Conservation (phyloP, 2,113 vertebrate species). For the Pimephales promelas region DNA sequence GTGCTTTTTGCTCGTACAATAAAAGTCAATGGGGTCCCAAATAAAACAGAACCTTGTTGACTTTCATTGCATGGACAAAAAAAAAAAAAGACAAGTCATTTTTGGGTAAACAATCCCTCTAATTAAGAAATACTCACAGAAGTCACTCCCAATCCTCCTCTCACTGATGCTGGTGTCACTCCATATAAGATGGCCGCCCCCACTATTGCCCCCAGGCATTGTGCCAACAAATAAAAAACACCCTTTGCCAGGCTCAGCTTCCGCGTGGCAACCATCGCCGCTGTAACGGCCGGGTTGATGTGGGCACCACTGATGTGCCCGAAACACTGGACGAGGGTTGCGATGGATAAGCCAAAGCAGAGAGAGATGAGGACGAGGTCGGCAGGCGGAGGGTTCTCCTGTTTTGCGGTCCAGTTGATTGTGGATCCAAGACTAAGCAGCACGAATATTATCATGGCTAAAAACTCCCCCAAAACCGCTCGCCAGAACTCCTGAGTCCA, state of each 20-base stretch:
- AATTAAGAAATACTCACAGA: constrained; percentile 73
- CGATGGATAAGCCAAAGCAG: constrained; percentile 94
- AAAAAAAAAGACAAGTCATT: not conserved
- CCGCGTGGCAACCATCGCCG: constrained; percentile 89
- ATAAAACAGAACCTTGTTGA: not conserved
- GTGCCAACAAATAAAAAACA: constrained; percentile 88
- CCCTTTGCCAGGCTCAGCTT: constrained; percentile 94
- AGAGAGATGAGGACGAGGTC: constrained; percentile 93
- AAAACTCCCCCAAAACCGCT: constrained; percentile 88
- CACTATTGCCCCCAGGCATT: constrained; percentile 88
- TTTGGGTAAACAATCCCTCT: not conserved
- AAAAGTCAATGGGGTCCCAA: not conserved
- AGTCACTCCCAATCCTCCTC: constrained; percentile 86
- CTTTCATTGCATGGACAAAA: too few relatives aligned
- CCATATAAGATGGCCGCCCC: constrained; percentile 89
- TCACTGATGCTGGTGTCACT: constrained; percentile 83
- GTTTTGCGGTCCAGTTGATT: constrained; percentile 84
- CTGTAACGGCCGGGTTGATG: constrained; percentile 92
- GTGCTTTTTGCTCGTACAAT: not conserved
- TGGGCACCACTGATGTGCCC: constrained; percentile 95
- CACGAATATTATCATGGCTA: constrained; percentile 92
- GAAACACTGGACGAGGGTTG: constrained; percentile 96
- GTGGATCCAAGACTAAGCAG: constrained; percentile 92
- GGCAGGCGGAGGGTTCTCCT: constrained; percentile 80
- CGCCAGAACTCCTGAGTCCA: constrained; percentile 98